phyloP scores from a whole-genome alignment of 2,888 invertebrate genomes.

The Stegana nigrithorax region DNA sequence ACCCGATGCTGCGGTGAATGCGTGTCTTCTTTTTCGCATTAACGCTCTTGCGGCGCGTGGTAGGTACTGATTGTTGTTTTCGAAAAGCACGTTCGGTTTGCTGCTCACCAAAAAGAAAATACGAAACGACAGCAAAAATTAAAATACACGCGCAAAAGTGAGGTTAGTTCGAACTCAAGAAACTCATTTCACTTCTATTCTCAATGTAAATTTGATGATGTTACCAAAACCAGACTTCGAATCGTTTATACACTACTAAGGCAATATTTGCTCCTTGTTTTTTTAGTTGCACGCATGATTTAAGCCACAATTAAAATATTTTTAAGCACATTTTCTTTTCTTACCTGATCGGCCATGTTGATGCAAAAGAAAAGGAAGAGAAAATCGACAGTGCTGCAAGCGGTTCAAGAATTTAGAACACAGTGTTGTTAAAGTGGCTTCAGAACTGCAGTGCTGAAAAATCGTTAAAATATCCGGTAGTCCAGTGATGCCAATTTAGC shows the following conservation, averaged over 20 bases:
- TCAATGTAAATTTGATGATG: too few species aligned
- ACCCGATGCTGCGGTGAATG: conserved; percentile 87
- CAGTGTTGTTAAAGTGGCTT: conserved; percentile 25
- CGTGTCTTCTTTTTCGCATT: conserved; percentile 81
- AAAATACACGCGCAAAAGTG: conserved; percentile 44
- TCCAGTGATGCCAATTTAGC: not conserved
- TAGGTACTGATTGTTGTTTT: conserved; percentile 95
- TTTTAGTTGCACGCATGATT: too few species aligned
- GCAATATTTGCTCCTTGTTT: too few species aligned
- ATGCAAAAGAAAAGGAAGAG: conserved; percentile 68
- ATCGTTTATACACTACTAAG: too few species aligned
- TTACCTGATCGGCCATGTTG: conserved; percentile 88
- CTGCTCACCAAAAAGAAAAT: conserved; percentile 57
- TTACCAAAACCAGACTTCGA: too few species aligned
- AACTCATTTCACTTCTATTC: too few species aligned
- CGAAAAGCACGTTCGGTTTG: conserved; percentile 98
- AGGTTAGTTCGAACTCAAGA: conserved; percentile 51
- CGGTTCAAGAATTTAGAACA: not conserved
- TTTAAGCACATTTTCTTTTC: conserved; percentile 59
- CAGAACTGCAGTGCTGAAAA: conserved; percentile 30
- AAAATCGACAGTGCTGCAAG: conserved; percentile 27
- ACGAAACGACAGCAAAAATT: not conserved
- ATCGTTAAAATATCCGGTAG: conserved; percentile 22
- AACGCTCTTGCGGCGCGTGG: conserved; percentile 90
- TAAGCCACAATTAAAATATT: too few species aligned